Conservation (phyloP, 2,888 invertebrate genomes). For the Orthonychiurus folsomi region DNA sequence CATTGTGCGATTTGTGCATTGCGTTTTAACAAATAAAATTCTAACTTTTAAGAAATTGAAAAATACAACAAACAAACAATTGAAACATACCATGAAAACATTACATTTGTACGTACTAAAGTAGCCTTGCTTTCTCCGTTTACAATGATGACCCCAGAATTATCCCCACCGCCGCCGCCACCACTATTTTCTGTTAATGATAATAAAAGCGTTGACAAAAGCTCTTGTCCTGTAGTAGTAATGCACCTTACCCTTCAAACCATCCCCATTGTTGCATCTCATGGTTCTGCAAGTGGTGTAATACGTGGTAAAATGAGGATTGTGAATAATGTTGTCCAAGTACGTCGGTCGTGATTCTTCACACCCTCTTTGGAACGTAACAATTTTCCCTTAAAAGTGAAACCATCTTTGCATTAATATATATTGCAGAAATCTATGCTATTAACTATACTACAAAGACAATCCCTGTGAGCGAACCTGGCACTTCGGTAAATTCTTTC, state of each 20-base stretch:
- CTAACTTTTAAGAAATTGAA: too few relatives aligned
- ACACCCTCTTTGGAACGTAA: constrained; percentile 6
- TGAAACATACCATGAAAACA: too few relatives aligned
- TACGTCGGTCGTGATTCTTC: neutral
- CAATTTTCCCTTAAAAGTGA: constrained; percentile 8
- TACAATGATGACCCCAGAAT: neutral
- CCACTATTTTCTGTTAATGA: neutral
- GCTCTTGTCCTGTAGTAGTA: too few relatives aligned
- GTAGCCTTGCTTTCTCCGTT: neutral
- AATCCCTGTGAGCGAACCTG: neutral
- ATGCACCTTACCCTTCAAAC: neutral
- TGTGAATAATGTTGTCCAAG: neutral
- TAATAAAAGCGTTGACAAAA: too few relatives aligned
- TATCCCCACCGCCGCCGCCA: neutral
- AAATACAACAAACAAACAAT: too few relatives aligned
- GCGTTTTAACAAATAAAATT: too few relatives aligned
- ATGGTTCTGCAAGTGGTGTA: constrained; percentile 1
- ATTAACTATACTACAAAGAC: neutral
- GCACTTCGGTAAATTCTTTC: constrained; percentile 4
- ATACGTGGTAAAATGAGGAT: constrained; percentile 3
- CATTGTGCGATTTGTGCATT: constrained; percentile 2
- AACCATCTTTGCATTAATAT: too few relatives aligned
- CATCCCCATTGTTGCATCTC: neutral
- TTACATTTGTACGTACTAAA: too few relatives aligned
- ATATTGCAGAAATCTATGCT: neutral